Percentiles rank a stretch among this genome's conserved stretches.
These are phyloP conservation scores for Philonicus albiceps DNA, from an alignment of 2,888 invertebrate species.

Conservation along the genomic window DNA sequence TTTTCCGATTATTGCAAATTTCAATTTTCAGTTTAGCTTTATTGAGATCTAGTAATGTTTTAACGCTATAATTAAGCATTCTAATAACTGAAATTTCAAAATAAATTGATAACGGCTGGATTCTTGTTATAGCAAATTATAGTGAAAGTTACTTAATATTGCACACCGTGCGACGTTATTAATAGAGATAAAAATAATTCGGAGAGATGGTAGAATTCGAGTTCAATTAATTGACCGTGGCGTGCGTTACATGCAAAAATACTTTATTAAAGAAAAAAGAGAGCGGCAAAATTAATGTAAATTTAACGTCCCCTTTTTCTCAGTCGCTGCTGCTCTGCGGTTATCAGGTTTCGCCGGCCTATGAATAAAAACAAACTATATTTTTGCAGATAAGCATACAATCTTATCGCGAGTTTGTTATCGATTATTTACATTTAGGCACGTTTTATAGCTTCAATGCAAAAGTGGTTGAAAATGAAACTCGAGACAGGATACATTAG, in stretches of 20 bases:
- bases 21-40: background rate
- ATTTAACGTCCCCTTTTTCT: background rate
- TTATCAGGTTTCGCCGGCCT: background rate
- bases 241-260: background rate
- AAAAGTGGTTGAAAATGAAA: background rate
- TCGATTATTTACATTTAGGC: constrained; percentile 1
- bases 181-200: background rate
- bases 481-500: background rate
- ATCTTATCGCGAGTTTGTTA: background rate
- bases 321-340: background rate
- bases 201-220: background rate
- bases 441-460: background rate
- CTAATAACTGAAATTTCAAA: background rate
- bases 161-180: background rate
- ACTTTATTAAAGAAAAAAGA: background rate
- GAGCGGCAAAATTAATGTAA: background rate
- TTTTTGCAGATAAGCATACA: background rate
- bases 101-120: background rate
- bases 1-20: background rate
- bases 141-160: background rate
- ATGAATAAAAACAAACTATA: constrained; percentile 11
- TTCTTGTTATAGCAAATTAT: background rate
- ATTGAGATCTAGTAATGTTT: background rate
- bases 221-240: background rate
- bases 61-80: background rate